Evolutionary conservation across 2,888 invertebrate species (phyloP), one percentile per base, ranked within the genome.

Genomic region (Ormia ochracea): DNA sequence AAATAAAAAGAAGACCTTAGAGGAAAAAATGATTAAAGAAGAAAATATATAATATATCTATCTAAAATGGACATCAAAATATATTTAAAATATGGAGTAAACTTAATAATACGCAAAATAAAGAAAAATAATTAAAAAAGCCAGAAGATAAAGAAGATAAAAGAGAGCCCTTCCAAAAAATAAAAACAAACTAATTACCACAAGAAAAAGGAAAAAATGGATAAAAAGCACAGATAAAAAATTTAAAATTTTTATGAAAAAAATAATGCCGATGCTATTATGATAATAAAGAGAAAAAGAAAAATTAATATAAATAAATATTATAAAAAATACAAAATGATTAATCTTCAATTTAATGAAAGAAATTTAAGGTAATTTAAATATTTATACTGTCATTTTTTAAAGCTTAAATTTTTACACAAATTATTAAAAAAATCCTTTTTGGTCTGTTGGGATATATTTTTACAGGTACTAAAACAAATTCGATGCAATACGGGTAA

Each of bases 151-250:
- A 81, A 78, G 83, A 84, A 82, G 82, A 78, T 78, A 83, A 83
- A 84, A 82, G 83, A 83, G 68, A 82, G 82, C 36, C 81, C 82
- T 83, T 59, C 80, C 82, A 83, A 82, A 84, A 81, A n/a, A n/a
- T n/a, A n/a, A n/a, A 82, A 81, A 68, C 68, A 80, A 65, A 68
- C 79, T 66, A 77, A 82, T 83, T 66, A 52, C 63, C 58, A 50
- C 63, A 82, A 75, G 74, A 80, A 68, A 59, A 69, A 31, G 73
- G 68, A 56, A 79, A 68, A 78, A 74, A 41, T 65, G 75, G 65
- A 75, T 56, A 78, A 77, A 77, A 79, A 76, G 73, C 82, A 83
- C 82, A 81, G 78, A 80, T 68, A 72, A 83, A 76, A 82, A 66
- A 76, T 12, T n/a, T n/a, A n/a, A n/a, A 69, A 54, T 75, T 81